These are phyloP conservation scores for Epizoanthus illoricatus DNA, from an alignment of 92 coral and sea anemone genomes.

Conservation along the genomic window DNA sequence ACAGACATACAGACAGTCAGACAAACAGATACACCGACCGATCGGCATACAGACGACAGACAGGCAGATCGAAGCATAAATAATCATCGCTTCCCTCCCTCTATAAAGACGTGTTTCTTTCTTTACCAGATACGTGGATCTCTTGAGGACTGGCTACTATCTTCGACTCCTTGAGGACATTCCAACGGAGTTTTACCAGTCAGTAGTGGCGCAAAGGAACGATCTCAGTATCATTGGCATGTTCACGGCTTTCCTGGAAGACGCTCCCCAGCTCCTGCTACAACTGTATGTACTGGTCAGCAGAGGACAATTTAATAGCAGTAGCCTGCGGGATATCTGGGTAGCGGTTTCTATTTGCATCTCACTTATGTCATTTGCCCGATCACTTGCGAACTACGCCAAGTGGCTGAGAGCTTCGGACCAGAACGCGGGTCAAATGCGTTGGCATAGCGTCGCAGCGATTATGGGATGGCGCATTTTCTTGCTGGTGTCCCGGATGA, in stretches of 20 bases:
- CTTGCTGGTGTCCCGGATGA: conserved; percentile 44
- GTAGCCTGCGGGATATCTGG: conserved; percentile 24
- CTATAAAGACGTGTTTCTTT: too few species aligned
- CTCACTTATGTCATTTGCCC: conserved; percentile 45
- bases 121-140: neutral
- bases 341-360: conserved; percentile 31
- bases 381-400: conserved; percentile 13
- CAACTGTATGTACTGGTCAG: conserved; percentile 48
- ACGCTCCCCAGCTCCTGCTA: conserved; percentile 56
- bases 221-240: conserved; percentile 37
- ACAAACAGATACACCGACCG: too few species aligned
- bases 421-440: conserved; percentile 10
- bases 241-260: conserved; percentile 54
- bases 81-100: too few species aligned
- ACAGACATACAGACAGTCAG: too few species aligned
- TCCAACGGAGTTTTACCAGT: neutral
- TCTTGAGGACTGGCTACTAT: neutral
- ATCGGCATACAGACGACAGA: too few species aligned
- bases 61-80: too few species aligned
- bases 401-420: conserved; percentile 29
- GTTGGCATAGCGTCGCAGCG: conserved; percentile 36
- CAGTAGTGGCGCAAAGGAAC: conserved; percentile 29
- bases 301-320: conserved; percentile 33
- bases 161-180: neutral
- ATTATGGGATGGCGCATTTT: conserved; percentile 53